These are phyloP conservation scores for Gastracanthus pulcherrimus DNA, from an alignment of 2,888 invertebrate species.

Conservation along the genomic window DNA sequence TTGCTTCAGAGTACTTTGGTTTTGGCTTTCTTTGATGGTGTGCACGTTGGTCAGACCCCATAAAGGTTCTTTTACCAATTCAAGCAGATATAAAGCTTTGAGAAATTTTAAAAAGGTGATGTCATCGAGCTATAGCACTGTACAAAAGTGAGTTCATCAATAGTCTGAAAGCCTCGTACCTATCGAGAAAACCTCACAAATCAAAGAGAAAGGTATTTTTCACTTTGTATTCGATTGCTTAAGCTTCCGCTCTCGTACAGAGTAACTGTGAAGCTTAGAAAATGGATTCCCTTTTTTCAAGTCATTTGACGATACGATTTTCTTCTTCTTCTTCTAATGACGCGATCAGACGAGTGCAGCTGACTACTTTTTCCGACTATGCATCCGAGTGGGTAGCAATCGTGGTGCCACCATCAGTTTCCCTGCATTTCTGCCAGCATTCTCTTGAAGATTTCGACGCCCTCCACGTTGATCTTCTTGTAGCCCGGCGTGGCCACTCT, in stretches of 20 bases:
- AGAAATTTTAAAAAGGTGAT: background rate
- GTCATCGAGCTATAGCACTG: background rate
- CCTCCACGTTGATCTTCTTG: constrained; percentile 75
- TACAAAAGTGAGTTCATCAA: constrained; percentile 2
- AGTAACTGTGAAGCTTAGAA: background rate
- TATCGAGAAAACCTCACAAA: constrained; percentile 22
- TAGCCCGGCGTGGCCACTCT: constrained; percentile 82
- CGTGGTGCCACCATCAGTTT: constrained; percentile 50
- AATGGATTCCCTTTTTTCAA: background rate
- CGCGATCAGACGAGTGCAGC: constrained; percentile 24
- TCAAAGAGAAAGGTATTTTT: constrained; percentile 9
- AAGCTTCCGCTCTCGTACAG: background rate
- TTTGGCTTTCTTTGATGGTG: too few relatives aligned
- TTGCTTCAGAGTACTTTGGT: too few relatives aligned
- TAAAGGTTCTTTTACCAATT: too few relatives aligned
- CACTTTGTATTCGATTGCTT: background rate
- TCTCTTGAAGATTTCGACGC: constrained; percentile 65
- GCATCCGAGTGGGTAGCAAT: constrained; percentile 46
- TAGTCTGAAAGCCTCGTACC: background rate
- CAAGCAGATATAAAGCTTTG: too few relatives aligned
- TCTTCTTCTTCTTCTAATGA: constrained; percentile 1
- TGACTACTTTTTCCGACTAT: constrained; percentile 37
- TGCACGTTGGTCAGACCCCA: too few relatives aligned
- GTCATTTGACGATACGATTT: background rate
- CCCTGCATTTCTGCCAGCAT: constrained; percentile 25